phyloP scores from a whole-genome alignment of 2,888 invertebrate genomes.

The Periphyllus acericola region DNA sequence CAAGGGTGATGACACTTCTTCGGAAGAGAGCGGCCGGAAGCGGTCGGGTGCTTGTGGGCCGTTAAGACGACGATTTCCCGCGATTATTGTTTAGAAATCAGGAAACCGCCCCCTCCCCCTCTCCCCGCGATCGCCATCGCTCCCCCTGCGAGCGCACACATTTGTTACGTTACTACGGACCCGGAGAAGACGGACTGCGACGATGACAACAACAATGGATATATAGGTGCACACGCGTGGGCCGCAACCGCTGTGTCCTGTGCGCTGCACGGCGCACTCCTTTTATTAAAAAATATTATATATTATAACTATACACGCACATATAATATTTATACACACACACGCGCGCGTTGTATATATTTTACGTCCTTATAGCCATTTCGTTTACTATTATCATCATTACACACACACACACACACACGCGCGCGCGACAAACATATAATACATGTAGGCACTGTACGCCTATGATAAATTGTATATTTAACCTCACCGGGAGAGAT shows the following conservation, averaged over 20 bases:
- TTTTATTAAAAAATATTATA: constrained; percentile 44
- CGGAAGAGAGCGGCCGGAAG: constrained; percentile 12
- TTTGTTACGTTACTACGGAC: not conserved
- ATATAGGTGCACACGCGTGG: constrained; percentile 42
- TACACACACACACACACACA: constrained; percentile 7
- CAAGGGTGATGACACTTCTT: not conserved
- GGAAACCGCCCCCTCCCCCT: constrained; percentile 28
- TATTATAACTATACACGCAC: not conserved
- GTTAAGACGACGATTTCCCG: constrained; percentile 17
- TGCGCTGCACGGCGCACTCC: constrained; percentile 11
- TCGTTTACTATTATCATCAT: constrained; percentile 48
- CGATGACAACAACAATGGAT: constrained; percentile 51
- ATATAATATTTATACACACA: not conserved
- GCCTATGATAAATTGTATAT: constrained; percentile 57
- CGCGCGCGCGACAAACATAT: not conserved
- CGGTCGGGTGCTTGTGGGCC: constrained; percentile 35
- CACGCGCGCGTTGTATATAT: not conserved
- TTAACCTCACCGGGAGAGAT: constrained; percentile 55
- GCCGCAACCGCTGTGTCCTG: constrained; percentile 33
- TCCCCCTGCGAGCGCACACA: not conserved
- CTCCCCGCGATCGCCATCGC: not conserved
- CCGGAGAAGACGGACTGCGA: constrained; percentile 43
- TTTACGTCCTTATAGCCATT: constrained; percentile 39
- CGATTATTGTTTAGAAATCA: constrained; percentile 56
- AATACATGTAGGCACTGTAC: not conserved